A percentile compares a stretch with the other conserved stretches of the same genome.
Evolutionary conservation across 53 echinoderm and acorn worm species (phyloP).

Genomic region (Zoroaster sp.): DNA sequence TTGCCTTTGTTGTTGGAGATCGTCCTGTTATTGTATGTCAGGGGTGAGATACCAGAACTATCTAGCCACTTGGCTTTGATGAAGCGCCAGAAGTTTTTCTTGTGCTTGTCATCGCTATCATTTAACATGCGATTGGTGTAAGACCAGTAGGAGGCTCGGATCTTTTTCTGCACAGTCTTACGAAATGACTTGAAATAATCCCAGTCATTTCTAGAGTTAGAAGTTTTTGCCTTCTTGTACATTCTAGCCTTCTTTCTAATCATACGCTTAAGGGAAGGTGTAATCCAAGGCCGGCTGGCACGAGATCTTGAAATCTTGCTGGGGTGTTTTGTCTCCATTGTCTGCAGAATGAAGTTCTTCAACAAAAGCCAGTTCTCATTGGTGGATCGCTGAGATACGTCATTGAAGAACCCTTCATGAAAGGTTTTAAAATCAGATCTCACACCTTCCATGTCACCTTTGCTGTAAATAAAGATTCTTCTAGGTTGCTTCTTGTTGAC

Average conservation of each 20-base stretch:
- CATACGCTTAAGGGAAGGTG: not conserved
- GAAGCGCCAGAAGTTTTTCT: too few species aligned
- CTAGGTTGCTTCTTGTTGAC: conserved; percentile 10
- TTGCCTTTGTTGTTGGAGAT: conserved; percentile 1
- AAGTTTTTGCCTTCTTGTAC: not conserved
- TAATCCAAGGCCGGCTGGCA: conserved; percentile 7
- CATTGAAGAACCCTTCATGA: not conserved
- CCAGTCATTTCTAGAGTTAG: not conserved
- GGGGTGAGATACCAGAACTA: too few species aligned
- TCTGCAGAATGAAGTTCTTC: conserved; percentile 1
- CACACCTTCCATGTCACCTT: not conserved
- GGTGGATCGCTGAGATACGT: not conserved
- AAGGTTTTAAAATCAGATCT: not conserved
- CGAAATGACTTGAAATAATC: conserved; percentile 4
- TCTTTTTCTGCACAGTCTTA: conserved; percentile 17
- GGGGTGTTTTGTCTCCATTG: not conserved
- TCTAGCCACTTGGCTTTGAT: too few species aligned
- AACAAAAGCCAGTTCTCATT: conserved; percentile 10
- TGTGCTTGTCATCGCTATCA: not conserved
- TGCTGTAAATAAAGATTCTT: conserved; percentile 33
- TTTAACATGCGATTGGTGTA: not conserved
- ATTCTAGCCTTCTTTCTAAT: conserved; percentile 5
- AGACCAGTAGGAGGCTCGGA: not conserved
- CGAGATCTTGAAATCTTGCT: not conserved
- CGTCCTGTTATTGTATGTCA: too few species aligned